These are phyloP conservation scores for Drosophila takahashii DNA, from an alignment of 1,140 invertebrate genomes.

Conservation along the genomic window DNA sequence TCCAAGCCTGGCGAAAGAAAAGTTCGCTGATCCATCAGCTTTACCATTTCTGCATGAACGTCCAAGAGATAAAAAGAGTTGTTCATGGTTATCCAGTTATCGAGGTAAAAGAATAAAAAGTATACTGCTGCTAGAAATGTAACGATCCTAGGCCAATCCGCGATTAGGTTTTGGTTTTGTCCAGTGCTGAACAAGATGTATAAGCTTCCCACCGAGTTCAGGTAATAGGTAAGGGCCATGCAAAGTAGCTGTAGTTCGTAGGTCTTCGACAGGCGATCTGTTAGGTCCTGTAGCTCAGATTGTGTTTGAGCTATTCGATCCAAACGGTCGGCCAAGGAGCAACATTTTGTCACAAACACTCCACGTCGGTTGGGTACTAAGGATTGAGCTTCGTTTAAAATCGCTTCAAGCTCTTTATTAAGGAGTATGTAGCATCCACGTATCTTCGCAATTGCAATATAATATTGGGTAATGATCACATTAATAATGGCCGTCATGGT, in stretches of 20 bases:
- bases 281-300: conserved; percentile 22
- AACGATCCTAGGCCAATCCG: neutral
- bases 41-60: conserved; percentile 10
- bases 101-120: conserved; percentile 25
- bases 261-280: conserved; percentile 3
- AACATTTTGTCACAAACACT: conserved; percentile 40
- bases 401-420: conserved; percentile 20
- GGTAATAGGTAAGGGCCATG: conserved; percentile 16
- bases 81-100: conserved; percentile 9
- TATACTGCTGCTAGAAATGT: neutral
- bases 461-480: conserved; percentile 43
- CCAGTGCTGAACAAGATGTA: conserved; percentile 18
- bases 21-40: conserved; percentile 26
- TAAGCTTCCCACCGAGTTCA: conserved; percentile 9
- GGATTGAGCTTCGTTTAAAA: conserved; percentile 11
- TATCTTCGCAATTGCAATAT: conserved; percentile 34
- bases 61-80: conserved; percentile 18
- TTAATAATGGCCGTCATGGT: conserved; percentile 25
- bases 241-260: conserved; percentile 37
- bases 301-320: conserved; percentile 41
- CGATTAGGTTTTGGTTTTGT: neutral
- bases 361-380: conserved; percentile 23
- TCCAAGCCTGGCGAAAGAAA: conserved; percentile 21
- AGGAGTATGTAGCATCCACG: conserved; percentile 38
- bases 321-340: conserved; percentile 48